phyloP scores from a whole-genome alignment of 1,140 invertebrate genomes.

The Bombus balteatus region DNA sequence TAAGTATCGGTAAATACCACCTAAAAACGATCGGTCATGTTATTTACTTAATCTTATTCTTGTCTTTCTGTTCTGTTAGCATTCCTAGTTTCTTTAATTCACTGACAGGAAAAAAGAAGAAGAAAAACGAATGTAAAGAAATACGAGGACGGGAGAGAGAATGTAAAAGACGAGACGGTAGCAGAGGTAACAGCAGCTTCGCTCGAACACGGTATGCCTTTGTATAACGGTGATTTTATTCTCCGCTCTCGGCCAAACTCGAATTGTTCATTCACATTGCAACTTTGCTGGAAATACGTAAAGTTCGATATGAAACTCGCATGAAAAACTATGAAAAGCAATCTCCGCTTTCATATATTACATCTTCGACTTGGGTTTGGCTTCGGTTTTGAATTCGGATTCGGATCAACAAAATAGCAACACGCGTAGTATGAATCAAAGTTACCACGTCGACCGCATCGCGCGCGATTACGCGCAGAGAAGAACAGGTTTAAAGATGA shows the following conservation, averaged over 20 bases:
- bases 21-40: constrained; percentile 35
- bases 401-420: no score
- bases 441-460: neutral
- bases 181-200: neutral
- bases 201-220: neutral
- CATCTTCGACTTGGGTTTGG: neutral
- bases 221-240: constrained; percentile 30
- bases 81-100: neutral
- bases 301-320: neutral
- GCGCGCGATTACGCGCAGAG: neutral
- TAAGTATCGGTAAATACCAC: neutral
- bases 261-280: neutral
- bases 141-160: neutral
- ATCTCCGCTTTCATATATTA: neutral
- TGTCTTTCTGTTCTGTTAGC: neutral
- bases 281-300: no score
- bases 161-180: neutral
- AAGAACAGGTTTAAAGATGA: constrained; percentile 19
- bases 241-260: neutral
- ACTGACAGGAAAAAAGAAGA: neutral
- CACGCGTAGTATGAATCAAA: neutral
- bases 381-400: no score
- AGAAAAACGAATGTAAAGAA: neutral
- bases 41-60: neutral
- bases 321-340: neutral